Conservation (phyloP, 2,888 invertebrate genomes). For the Apotomis turbidana region DNA sequence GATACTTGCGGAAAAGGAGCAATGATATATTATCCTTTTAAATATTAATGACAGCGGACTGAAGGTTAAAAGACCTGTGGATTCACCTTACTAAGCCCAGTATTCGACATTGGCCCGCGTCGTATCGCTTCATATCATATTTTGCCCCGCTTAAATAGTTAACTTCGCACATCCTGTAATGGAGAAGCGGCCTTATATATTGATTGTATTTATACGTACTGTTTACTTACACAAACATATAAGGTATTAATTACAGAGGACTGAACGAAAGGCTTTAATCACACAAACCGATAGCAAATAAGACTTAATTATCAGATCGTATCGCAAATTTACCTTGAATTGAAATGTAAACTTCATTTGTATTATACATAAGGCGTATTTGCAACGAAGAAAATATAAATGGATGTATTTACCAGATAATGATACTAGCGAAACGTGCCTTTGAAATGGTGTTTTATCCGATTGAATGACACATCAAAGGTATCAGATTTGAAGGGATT, state of each 20-base stretch:
- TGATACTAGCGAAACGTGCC: not conserved
- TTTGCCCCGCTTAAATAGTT: no score
- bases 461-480: not conserved
- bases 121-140: no score
- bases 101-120: no score
- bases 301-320: not conserved
- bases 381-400: not conserved
- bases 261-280: slow-evolving; percentile 1
- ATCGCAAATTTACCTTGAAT: not conserved
- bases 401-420: not conserved
- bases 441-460: not conserved
- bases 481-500: not conserved
- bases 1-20: no score
- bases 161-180: no score
- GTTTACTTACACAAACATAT: not conserved
- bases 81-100: no score
- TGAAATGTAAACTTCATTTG: not conserved
- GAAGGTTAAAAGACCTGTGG: no score
- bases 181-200: no score
- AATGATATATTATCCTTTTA: no score
- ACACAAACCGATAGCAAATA: no score
- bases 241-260: slow-evolving; percentile 1
- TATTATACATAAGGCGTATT: not conserved
- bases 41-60: no score
- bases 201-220: no score